These are phyloP conservation scores for Delia radicum DNA, from an alignment of 1,140 invertebrate species.

Conservation along the genomic window DNA sequence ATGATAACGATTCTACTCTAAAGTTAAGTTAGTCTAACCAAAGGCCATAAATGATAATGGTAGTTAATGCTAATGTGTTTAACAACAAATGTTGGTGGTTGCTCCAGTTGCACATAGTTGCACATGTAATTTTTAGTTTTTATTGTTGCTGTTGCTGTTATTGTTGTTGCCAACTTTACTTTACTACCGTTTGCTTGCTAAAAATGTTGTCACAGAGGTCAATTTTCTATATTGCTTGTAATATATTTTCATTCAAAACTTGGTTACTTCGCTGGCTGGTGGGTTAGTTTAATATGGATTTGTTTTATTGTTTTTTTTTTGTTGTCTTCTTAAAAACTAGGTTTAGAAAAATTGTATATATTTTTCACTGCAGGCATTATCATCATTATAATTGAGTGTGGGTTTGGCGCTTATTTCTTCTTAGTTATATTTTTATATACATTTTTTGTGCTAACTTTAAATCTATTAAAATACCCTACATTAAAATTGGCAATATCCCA, in stretches of 20 bases:
- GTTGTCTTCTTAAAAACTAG: background rate
- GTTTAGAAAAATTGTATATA: background rate
- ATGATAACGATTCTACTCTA: too few relatives aligned
- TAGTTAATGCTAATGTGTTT: slow-evolving; percentile 2
- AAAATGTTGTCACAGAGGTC: slow-evolving; percentile 18
- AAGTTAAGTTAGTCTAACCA: too few relatives aligned
- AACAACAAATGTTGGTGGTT: background rate
- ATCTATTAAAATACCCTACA: background rate
- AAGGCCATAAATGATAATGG: background rate
- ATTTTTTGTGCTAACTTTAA: background rate
- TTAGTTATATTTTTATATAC: background rate
- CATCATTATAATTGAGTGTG: slow-evolving; percentile 9
- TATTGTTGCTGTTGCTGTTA: background rate
- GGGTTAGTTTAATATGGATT: background rate
- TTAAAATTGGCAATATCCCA: too few relatives aligned
- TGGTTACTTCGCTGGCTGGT: background rate
- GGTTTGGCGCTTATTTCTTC: background rate
- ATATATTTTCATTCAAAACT: background rate
- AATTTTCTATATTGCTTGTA: background rate
- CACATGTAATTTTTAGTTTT: background rate
- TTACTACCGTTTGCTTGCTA: slow-evolving; percentile 9
- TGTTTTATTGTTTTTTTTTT: background rate
- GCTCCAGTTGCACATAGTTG: background rate
- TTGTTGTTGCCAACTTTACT: background rate
- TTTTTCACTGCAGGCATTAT: background rate